Base-by-base conservation (phyloP, 2,888 invertebrate genomes). In the Synanthedon vespiformis region DNA sequence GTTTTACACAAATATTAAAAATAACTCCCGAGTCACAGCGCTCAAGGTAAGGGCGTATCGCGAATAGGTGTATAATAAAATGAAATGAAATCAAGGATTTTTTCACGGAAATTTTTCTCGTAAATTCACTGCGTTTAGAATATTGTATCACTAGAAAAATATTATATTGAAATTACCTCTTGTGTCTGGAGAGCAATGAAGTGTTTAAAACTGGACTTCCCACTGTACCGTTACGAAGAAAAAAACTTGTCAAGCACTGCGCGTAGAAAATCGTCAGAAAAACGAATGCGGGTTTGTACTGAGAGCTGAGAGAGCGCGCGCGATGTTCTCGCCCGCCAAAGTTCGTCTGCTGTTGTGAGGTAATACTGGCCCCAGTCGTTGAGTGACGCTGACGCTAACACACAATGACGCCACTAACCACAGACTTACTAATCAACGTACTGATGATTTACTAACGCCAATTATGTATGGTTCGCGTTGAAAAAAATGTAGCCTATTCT, bases 31-130 rank as follows among this genome's bases (percentile, higher is more conserved):
- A 72, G 74, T 82, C 80, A 76, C 65, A 63, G 63, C 61, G 72
- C 68, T 76, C 86, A 86, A 86, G 86, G 87, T 72, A 79, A 84
- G 75, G 76, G 79, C 82, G 77, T 67, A 74, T 67, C 77, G 75
- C 69, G 81, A 75, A 82, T 83, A 71, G 72, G 72, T 74, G 77
- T 77, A 1, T 22, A 4, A 44, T 75, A 72, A 78, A 78, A 75
- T 69, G 64, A 74, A 71, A 80, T 76, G 2, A 74, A 71, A 80
- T 76, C 85, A 85, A 84, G 85, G 84, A 72, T 72, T 68, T 58
- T 18, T 16, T 11, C 14, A 18, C 27, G 27, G 27, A 34, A 6
- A 34, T 34, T 34, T 34, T 34, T 8, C 34, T 34, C 34, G 34
- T 34, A 34, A 34, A 34, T 34, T 34, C 34, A 34, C 34, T 34